Evolutionary conservation across 2,888 invertebrate genomes (phyloP).

Genomic region (Tachina lurida): DNA sequence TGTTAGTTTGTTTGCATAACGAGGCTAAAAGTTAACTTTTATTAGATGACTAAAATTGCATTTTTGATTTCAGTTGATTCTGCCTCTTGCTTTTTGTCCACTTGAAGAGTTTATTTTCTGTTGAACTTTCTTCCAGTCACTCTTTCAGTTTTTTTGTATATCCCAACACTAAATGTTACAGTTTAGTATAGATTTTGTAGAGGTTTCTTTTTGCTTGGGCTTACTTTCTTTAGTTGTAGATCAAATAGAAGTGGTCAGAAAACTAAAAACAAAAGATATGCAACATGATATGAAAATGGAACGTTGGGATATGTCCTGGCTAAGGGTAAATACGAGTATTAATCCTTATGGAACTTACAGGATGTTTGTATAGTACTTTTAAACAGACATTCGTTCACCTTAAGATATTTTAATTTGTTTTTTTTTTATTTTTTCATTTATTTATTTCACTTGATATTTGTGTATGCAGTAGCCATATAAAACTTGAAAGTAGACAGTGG

Average conservation of each 20-base stretch:
- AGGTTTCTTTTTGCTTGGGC: not conserved
- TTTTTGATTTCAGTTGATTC: conserved; percentile 58
- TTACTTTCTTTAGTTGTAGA: not conserved
- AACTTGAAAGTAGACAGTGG: not conserved
- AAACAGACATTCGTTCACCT: conserved; percentile 10
- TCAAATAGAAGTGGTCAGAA: conserved; percentile 18
- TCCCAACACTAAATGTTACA: conserved; percentile 24
- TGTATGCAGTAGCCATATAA: conserved; percentile 4
- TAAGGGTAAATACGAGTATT: conserved; percentile 47
- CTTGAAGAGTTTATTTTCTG: conserved; percentile 39
- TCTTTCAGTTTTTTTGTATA: not conserved
- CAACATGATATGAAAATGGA: conserved; percentile 31
- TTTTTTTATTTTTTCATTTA: conserved; percentile 37
- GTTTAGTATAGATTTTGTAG: not conserved
- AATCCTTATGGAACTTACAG: conserved; percentile 59
- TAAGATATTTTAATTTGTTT: conserved; percentile 7
- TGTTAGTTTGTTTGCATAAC: conserved; percentile 10
- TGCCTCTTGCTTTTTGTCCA: conserved; percentile 12
- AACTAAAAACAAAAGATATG: conserved; percentile 17
- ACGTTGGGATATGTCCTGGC: conserved; percentile 49
- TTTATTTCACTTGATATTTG: conserved; percentile 46
- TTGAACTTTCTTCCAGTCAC: conserved; percentile 26
- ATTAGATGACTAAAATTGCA: conserved; percentile 65
- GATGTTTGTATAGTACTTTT: conserved; percentile 61
- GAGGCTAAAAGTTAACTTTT: conserved; percentile 53